phyloP scores from a whole-genome alignment of 2,113 vertebrate genomes.

The Entomyzon cyanotis region DNA sequence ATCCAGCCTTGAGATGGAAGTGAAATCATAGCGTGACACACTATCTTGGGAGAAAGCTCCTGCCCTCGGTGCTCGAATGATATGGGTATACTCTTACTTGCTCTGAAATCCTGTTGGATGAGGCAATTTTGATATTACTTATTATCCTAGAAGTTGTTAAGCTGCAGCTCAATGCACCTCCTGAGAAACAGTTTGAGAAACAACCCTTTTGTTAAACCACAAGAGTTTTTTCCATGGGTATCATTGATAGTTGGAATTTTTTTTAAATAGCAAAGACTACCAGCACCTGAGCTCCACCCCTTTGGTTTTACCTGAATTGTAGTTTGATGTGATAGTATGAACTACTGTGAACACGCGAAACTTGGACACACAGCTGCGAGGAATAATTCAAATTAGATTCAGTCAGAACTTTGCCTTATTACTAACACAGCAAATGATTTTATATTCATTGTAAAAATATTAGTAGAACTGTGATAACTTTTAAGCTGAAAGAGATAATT shows the following conservation, averaged over 20 bases:
- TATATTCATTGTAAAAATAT: slow-evolving; percentile 27
- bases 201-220: neutral
- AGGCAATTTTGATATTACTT: neutral
- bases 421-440: neutral
- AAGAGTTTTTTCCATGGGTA: neutral
- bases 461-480: slow-evolving; percentile 37
- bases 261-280: neutral
- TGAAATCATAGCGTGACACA: neutral
- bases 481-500: slow-evolving; percentile 29
- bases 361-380: neutral
- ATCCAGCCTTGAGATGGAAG: neutral
- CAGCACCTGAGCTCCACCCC: neutral
- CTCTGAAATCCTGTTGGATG: neutral
- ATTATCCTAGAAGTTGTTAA: neutral
- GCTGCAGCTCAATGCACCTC: neutral
- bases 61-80: neutral
- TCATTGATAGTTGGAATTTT: neutral
- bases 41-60: neutral
- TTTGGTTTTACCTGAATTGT: slow-evolving; percentile 40
- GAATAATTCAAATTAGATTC: slow-evolving; percentile 9
- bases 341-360: neutral
- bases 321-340: neutral
- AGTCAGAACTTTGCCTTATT: neutral
- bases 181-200: neutral
- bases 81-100: neutral